These are phyloP conservation scores for Trogon surrucura DNA, from an alignment of 2,113 vertebrate genomes.

Conservation along the genomic window DNA sequence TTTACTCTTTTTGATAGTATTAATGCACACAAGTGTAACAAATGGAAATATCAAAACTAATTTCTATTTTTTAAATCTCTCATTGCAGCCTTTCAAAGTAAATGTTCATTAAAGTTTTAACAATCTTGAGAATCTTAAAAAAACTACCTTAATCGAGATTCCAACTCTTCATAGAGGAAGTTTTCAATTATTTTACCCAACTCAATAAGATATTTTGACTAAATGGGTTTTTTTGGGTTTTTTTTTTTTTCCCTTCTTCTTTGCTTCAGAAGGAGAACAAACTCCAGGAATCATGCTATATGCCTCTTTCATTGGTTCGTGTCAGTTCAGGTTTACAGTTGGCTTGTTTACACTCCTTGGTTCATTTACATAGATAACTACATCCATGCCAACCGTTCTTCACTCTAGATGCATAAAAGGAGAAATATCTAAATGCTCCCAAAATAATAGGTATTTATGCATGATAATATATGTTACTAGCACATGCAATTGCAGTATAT, in stretches of 20 bases:
- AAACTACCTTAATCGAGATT: neutral
- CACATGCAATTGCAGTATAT: neutral
- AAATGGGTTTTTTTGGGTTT: neutral
- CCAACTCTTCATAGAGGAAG: neutral
- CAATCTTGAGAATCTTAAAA: neutral
- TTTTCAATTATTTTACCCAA: neutral
- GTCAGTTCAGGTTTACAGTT: neutral
- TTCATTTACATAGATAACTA: neutral
- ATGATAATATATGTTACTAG: neutral
- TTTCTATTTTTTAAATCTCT: neutral
- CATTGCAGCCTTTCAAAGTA: neutral
- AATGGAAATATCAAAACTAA: neutral
- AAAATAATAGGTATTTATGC: neutral
- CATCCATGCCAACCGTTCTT: neutral
- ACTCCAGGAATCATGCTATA: neutral
- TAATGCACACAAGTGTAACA: neutral
- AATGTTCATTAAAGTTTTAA: neutral
- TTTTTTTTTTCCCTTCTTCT: too few relatives aligned
- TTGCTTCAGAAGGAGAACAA: neutral
- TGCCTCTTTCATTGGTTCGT: neutral
- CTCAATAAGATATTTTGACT: neutral
- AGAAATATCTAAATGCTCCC: neutral
- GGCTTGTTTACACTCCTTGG: neutral
- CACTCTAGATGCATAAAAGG: neutral
- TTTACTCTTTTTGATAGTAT: neutral